Base-by-base conservation (phyloP, 2,888 invertebrate genomes). In the Limnephilus rhombicus region DNA sequence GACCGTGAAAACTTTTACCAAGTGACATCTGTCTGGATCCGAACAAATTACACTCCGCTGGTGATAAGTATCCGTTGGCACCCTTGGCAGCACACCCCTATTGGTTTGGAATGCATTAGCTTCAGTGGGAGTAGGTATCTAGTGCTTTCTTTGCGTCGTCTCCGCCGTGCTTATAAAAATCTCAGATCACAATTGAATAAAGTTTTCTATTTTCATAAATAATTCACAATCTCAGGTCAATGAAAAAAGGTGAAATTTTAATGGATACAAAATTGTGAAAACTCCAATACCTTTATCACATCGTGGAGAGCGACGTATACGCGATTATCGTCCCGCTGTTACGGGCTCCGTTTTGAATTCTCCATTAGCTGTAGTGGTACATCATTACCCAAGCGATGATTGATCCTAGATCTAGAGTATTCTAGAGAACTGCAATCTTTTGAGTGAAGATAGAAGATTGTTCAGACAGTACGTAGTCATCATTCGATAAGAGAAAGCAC, bases 31-130 rank as follows among this genome's bases (percentile, higher is more conserved):
- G 83, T 83, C 37, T 34, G 83, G 83, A 37, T 34, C 83, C 34
- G 34, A 41, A 83, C 83, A 83, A 83, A 83, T 83, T 83, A 83
- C 83, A 15, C 82, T 41, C 83, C 83, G 83, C 11, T n/a, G 31
- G 83, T 41, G 34, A 83, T 24, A 34, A 68, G 68, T 68, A 68
- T 68, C 68, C 68, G 68, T 68, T 68, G 24, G 68, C 68, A 24
- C 68, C 68, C 24, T 68, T 24, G 9, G 24, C 68, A 68, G 24
- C 68, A 68, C 68, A 68, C 68, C 68, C 68, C 24, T 68, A 68
- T 68, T 68, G 68, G 68, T 24, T n/a, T n/a, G n/a, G n/a, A 68
- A 68, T n/a, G 68, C 68, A 24, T 68, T n/a, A 9, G n/a, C 18
- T 68, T 68, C 68, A 68, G 68, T 68, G 68, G 7, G 24, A 24